Conservation (phyloP, 2,888 invertebrate genomes). For the Hypomecis punctinalis region DNA sequence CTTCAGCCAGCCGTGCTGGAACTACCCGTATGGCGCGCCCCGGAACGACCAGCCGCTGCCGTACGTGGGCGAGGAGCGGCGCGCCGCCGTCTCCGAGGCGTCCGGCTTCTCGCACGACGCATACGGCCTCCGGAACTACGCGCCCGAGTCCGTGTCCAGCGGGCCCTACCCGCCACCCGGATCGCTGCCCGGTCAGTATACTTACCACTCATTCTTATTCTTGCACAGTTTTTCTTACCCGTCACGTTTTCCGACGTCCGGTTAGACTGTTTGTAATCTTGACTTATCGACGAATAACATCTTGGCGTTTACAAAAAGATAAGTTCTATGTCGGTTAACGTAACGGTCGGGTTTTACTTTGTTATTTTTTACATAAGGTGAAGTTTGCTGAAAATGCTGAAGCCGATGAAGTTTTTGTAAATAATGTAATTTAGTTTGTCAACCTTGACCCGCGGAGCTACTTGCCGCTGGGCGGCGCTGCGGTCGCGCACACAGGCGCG, state of each 20-base stretch:
- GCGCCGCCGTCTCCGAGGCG: conserved; percentile 86
- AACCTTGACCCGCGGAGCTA: conserved; percentile 74
- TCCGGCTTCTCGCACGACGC: conserved; percentile 90
- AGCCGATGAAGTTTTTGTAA: conserved; percentile 67
- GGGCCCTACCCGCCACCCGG: conserved; percentile 93
- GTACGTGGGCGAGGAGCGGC: conserved; percentile 89
- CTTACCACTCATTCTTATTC: conserved; percentile 45
- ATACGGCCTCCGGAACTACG: conserved; percentile 91
- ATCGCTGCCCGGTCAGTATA: conserved; percentile 84
- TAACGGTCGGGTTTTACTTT: conserved; percentile 36
- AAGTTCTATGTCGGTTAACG: conserved; percentile 47
- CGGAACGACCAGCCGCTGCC: conserved; percentile 88
- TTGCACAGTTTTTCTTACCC: conserved; percentile 47
- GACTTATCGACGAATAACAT: conserved; percentile 76
- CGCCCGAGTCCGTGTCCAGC: conserved; percentile 89
- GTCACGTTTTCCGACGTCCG: conserved; percentile 70
- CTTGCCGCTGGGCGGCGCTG: conserved; percentile 76
- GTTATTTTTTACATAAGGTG: conserved; percentile 11
- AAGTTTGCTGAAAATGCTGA: conserved; percentile 36
- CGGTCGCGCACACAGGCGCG: conserved; percentile 52
- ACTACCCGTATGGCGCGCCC: conserved; percentile 87
- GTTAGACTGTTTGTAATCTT: conserved; percentile 75
- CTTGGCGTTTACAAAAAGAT: conserved; percentile 77
- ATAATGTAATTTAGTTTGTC: conserved; percentile 76
- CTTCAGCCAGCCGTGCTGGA: conserved; percentile 90